Evolutionary conservation across 2,888 invertebrate species (phyloP), one percentile per base, ranked within the genome.

Genomic region (Nymphalis urticae): DNA sequence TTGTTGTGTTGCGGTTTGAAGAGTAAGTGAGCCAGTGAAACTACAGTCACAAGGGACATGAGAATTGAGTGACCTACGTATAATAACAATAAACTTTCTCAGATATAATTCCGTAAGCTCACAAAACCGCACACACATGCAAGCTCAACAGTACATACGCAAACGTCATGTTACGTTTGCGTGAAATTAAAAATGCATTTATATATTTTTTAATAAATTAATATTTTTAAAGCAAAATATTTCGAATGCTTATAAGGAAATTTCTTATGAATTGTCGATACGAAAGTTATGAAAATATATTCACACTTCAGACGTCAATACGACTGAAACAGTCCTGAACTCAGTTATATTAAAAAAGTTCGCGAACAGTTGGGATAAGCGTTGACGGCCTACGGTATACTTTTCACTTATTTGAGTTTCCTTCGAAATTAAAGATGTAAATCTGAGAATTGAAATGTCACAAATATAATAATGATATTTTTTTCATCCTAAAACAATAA

Each of bases 281-380:
- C 48, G 16, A 58, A 65, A 54, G 53, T 65, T 51, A 47, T 9
- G 51, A 62, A 68, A 65, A 65, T 68, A 68, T 65, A 65, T 71
- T 71, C 65, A 65, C 71, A 68, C 64, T 64, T 13, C 36, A 68
- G 51, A n/a, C 48, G 64, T 67, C 60, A 62, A 56, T 48, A 58
- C 63, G 48, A 48, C 60, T 51, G 61, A 65, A 67, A 62, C 59
- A 59, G 62, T 69, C 51, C 64, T 21, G 56, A 67, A 60, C 72
- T 58, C 72, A 72, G 75, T 76, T 76, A 73, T 77, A 77, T 77
- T 77, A 77, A 77, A 77, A 77, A 77, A 77, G 77, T 77, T 77
- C 66, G 69, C 68, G 71, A 71, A 69, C 71, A 65, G 70, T 72
- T 62, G 74, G 63, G 73, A 74, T 72, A 73, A 73, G 75, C 69